Evolutionary conservation across 2,888 invertebrate genomes (phyloP), one percentile per base, ranked within the genome.

Genomic region (Acrobasis repandana): DNA sequence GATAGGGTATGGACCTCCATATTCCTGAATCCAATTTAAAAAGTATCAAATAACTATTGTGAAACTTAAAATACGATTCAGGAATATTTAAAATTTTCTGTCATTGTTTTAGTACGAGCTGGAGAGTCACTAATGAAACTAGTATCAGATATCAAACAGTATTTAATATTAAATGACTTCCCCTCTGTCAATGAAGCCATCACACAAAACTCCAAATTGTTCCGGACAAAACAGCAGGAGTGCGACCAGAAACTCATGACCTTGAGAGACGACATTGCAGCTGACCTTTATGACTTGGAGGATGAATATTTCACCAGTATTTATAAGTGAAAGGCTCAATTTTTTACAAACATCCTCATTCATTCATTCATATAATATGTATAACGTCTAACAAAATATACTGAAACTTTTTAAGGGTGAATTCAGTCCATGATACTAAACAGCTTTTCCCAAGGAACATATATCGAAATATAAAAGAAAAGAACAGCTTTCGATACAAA

Each of bases 181-280:
- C 98, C 98, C 51, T 98, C 98, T 1, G 98, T 99, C 0, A 99
- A 99, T 84, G 98, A 99, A 79, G 97, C 98, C 0, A 99, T 99
- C 67, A 96, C 97, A n/a, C 96, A 97, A 71, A 98, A 98, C 81
- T 97, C 97, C 0, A 96, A 97, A 80, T 86, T 98, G 11, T 98
- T 97, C 79, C 95, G 97, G 61, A 96, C 96, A 0, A 97, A 97
- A 78, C 98, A 98, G 90, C 95, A 95, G 54, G 98, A 98, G 81
- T 97, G 97, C 85, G 99, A 99, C 88, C 96, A 96, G 74, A 98
- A 98, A 86, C 88, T 99, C 18, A 97, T 98, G 95, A 96, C 96
- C 18, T 85, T 99, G 18, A 88, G 98, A 64, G 98, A 99, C 86
- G 98, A 99, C 79, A 98, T 99, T 94, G 97, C 98, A 15, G 96